Conservation (phyloP, 53 echinoderm and acorn worm species). For the Antedon mediterranea region DNA sequence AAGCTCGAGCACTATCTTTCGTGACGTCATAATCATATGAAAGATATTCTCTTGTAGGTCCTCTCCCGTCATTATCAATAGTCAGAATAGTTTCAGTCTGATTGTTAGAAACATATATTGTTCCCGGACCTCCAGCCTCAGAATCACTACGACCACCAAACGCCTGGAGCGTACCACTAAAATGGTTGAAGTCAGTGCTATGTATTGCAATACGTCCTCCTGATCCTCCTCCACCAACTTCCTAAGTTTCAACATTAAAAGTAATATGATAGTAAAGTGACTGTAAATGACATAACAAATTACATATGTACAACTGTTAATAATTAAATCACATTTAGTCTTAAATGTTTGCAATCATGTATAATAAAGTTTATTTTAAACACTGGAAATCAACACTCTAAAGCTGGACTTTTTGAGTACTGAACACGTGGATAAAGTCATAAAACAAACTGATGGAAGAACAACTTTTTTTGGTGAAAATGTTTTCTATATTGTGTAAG, state of each 20-base stretch:
- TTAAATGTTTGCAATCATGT: too few species aligned
- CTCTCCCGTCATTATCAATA: slow-evolving; percentile 39
- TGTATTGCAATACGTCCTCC: slow-evolving; percentile 73
- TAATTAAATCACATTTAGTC: too few species aligned
- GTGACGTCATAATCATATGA: slow-evolving; percentile 9
- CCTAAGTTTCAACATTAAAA: slow-evolving; percentile 13
- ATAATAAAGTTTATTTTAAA: too few species aligned
- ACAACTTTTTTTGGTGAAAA: too few species aligned
- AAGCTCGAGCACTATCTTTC: slow-evolving; percentile 7
- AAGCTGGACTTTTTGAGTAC: too few species aligned
- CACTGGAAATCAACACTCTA: too few species aligned
- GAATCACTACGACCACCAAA: slow-evolving; percentile 50
- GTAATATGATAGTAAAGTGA: background rate
- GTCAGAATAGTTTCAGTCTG: slow-evolving; percentile 31
- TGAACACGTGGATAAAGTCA: too few species aligned
- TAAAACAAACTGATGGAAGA: too few species aligned
- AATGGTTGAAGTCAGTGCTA: slow-evolving; percentile 28
- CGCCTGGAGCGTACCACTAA: slow-evolving; percentile 46
- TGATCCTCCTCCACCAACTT: slow-evolving; percentile 74
- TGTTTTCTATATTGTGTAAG: too few species aligned
- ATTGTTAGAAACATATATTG: slow-evolving; percentile 54
- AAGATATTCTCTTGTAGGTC: slow-evolving; percentile 23
- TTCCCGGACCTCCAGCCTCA: slow-evolving; percentile 62
- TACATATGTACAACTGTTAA: too few species aligned
- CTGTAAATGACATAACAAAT: too few species aligned